Evolutionary conservation across 2,888 invertebrate species (phyloP), one percentile per base, ranked within the genome.

Genomic region (Lasiommata megera): DNA sequence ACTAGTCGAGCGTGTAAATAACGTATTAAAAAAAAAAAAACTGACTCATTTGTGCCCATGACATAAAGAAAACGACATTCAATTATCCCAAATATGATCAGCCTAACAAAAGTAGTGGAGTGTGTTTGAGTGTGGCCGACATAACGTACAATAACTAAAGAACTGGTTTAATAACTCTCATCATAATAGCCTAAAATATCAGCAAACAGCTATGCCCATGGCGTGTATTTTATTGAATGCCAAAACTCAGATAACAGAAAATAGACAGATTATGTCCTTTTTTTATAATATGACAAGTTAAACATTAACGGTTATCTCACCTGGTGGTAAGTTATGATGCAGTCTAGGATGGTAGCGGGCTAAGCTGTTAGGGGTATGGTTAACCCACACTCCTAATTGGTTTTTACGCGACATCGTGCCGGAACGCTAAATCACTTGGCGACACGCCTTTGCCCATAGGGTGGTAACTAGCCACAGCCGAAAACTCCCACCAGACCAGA

Each of bases 141-240:
- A 6, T 29, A 16, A 14, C 14, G 6, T 11, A 29, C 46, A 31
- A 46, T 11, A 46, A 31, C 46, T 46, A 12, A 48, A 9, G 12
- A 50, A 38, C 18, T 51, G 7, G 31, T 52, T 52, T 41, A 52
- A 52, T 52, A 52, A 52, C 37, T 40, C 14, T 17, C 23, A 16
- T 6, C 3, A 40, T 6, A 43, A 36, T 54, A 48, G 14, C 8
- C 23, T 17, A 50, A 54, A 23, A 43, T 43, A 48, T 38, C n/a
- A 34, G 29, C 44, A 36, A 43, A 44, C 37, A 54, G 29, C 2
- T 3, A 23, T 23, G 23, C 23, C 9, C 3, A 34, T 11, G 11
- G 34, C 34, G 23, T 46, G 46, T 53, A 51, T 50, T 48, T 43
- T 48, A 51, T 54, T 75, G 73, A 76, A 74, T 73, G 11, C 14